phyloP scores from a whole-genome alignment of 2,113 vertebrate species.

The Dasyprocta punctata region DNA sequence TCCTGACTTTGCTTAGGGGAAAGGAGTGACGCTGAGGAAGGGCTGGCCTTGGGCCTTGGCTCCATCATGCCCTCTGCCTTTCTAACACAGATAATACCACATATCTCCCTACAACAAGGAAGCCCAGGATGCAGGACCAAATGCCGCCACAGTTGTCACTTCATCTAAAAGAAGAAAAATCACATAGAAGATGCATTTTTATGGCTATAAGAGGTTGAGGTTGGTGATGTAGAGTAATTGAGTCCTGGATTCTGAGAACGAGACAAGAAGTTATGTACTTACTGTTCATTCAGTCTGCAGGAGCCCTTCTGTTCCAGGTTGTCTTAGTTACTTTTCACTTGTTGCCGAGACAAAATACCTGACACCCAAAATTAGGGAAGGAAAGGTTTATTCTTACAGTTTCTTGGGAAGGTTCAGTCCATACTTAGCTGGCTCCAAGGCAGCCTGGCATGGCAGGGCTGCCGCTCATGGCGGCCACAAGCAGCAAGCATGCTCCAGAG shows the following conservation, averaged over 20 bases:
- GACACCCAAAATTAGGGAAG: no score
- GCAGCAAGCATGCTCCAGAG: no score
- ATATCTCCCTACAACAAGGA: background rate
- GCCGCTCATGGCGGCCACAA: no score
- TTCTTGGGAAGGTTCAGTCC: no score
- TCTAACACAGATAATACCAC: background rate
- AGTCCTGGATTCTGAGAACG: background rate
- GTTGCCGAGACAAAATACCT: no score
- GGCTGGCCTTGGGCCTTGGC: background rate
- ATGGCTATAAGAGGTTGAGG: background rate
- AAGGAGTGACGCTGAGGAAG: background rate
- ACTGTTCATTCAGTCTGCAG: background rate
- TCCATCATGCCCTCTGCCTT: background rate
- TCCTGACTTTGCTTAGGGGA: background rate
- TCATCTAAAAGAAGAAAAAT: background rate
- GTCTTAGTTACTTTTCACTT: no score
- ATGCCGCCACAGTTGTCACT: background rate
- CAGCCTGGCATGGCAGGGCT: no score
- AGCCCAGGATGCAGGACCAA: background rate
- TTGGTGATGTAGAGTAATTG: background rate
- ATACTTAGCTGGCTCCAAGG: no score
- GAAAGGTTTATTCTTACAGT: no score
- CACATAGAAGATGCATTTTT: background rate
- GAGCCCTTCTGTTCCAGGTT: background rate
- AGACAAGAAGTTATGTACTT: background rate